Base-by-base conservation (phyloP, 1,140 invertebrate species). In the Neuroterus valhalla region DNA sequence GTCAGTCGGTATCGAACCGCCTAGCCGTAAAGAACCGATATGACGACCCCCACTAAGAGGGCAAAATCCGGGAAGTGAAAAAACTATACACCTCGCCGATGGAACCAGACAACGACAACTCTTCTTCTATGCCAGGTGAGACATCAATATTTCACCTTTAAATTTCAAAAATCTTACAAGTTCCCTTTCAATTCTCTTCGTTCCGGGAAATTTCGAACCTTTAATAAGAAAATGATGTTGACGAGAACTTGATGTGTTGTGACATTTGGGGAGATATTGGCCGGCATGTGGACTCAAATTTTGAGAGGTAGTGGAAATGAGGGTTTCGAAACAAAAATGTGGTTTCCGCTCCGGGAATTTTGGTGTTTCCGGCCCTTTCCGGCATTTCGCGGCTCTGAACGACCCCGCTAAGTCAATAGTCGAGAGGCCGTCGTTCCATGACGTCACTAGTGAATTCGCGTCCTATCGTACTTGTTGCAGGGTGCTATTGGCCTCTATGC, bases 1-100 rank as follows among this genome's bases (percentile, higher is more conserved):
- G 55, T 62, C 55, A 62, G 55, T 62, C 55, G 55, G 55, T 62
- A 62, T 62, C 55, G 55, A 62, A 62, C 55, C 55, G 55, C 55
- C 55, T 62, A 31, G 55, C 31, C 21, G 55, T 62, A 62, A 62
- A 62, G 55, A n/a, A 38, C 55, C 55, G 55, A 62, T 26, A 62
- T 62, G 55, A 62, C 55, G 55, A 62, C 55, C 21, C 26, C 55
- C 23, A 31, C 4, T 38, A 62, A 12, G 14, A 62, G 55, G 55
- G 55, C 55, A 62, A 62, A 62, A 31, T 62, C 55, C 55, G 55
- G 55, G 55, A 62, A 62, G 55, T 62, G 55, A 62, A 62, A 62
- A 62, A 21, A n/a, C 23, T 3, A 38, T 62, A 1, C 26, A 62
- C 26, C 55, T 23, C 12, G 55, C 55, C 55, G 4, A 62, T 62